Percentiles rank a stretch among this genome's conserved stretches.
Evolutionary conservation across 2,797 vertebrate species (phyloP).

Genomic region (Atherinosoma microstoma): DNA sequence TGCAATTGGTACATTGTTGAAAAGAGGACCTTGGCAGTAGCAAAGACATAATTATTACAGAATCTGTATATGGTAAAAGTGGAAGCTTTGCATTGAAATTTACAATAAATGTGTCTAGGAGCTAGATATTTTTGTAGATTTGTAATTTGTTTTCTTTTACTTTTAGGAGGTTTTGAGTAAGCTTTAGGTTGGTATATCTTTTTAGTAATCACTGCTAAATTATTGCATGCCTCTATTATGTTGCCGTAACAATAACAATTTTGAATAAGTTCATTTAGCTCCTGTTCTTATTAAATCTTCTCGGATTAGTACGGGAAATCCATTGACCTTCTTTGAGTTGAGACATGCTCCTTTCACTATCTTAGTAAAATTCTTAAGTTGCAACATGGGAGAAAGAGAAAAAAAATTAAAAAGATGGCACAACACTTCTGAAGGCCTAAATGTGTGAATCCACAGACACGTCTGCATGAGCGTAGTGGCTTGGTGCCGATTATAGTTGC

Average conservation of each 20-base stretch:
- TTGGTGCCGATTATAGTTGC: conserved; percentile 81
- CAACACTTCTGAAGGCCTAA: conserved; percentile 73
- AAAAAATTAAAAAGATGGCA: conserved; percentile 59
- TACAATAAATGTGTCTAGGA: neutral
- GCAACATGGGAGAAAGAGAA: conserved; percentile 36
- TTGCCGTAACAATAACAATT: neutral
- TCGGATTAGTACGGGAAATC: conserved; percentile 13
- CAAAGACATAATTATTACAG: conserved; percentile 37
- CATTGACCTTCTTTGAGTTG: neutral
- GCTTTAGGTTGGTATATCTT: neutral
- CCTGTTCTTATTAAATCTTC: neutral
- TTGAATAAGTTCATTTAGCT: conserved; percentile 4
- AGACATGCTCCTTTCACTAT: conserved; percentile 37
- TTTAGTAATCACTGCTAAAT: neutral
- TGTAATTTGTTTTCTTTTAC: neutral
- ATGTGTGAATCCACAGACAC: conserved; percentile 79
- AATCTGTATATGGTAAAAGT: conserved; percentile 16
- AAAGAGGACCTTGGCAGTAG: conserved; percentile 24
- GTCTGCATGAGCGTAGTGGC: conserved; percentile 79
- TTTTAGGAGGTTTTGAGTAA: neutral
- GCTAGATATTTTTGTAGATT: neutral
- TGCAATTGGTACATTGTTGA: conserved; percentile 11
- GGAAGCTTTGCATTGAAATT: conserved; percentile 3
- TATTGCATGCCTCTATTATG: neutral
- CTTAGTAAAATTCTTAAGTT: conserved; percentile 52